Evolutionary conservation across 2,888 invertebrate genomes (phyloP), one percentile per base, ranked within the genome.

Genomic region (Chydorus sphaericus): DNA sequence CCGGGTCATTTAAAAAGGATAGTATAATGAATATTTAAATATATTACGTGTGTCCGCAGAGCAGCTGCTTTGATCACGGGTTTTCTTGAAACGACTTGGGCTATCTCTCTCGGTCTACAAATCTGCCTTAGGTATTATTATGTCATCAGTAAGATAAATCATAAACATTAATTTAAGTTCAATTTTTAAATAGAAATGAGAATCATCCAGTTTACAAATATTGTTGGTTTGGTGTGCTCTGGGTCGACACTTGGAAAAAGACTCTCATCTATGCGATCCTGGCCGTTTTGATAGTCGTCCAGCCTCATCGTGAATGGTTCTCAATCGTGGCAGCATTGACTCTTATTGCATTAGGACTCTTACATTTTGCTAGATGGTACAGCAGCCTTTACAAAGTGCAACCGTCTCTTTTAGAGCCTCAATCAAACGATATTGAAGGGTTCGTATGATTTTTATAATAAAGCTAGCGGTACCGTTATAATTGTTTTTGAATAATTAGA

Each of bases 61-160:
- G 72, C 75, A 61, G 73, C 74, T 56, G 75, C 79, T 55, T 67
- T 71, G 36, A 62, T 78, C 62, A 72, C 79, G 59, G 74, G 80
- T 62, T 72, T 79, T 63, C 70, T 79, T 59, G 81, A 81, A 70
- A 73, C 77, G 56, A 77, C 78, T 59, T 81, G 81, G 80, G 76
- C 77, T 57, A 71, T 79, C 63, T 78, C 77, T 39, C 69, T 80
- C 57, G 80, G 80, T 66, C 70, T 80, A 57, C 77, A 77, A 62
- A 70, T 79, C 56, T 74, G 73, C 63, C 64, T 71, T 60, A 73
- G 73, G 75, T 75, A 67, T 67, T 69, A 66, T 26, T n/a, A n/a
- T n/a, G n/a, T n/a, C n/a, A n/a, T n/a, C n/a, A n/a, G n/a, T n/a
- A n/a, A n/a, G n/a, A n/a, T n/a, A n/a, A n/a, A n/a, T n/a, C n/a